Conservation (phyloP, 2,888 invertebrate species). For the Chrysolina haemoptera region DNA sequence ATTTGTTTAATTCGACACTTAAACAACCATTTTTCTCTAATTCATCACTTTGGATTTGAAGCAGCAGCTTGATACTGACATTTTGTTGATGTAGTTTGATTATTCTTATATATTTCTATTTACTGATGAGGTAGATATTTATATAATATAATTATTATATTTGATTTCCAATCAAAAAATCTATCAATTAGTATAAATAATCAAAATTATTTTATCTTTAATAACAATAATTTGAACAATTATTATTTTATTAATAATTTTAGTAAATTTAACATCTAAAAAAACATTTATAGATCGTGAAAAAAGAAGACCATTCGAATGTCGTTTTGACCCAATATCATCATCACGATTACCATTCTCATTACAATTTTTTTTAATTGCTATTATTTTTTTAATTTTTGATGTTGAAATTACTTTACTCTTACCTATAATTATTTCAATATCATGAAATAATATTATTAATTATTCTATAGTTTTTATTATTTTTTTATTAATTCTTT, state of each 20-base stretch:
- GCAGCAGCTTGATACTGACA: constrained; percentile 74
- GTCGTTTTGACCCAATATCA: constrained; percentile 74
- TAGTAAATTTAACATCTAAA: constrained; percentile 71
- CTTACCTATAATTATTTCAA: constrained; percentile 73
- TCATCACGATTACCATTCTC: constrained; percentile 74
- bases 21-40: constrained; percentile 71
- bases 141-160: constrained; percentile 81
- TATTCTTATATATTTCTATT: constrained; percentile 69
- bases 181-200: constrained; percentile 77
- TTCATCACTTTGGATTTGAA: constrained; percentile 78
- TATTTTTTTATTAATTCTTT: constrained; percentile 71
- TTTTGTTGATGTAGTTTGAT: constrained; percentile 78
- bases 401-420: constrained; percentile 80
- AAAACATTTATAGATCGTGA: constrained; percentile 75
- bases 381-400: constrained; percentile 81
- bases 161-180: constrained; percentile 82
- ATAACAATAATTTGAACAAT: constrained; percentile 70
- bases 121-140: constrained; percentile 81
- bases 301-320: constrained; percentile 78
- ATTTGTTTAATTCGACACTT: constrained; percentile 71
- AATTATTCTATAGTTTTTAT: constrained; percentile 58
- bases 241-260: constrained; percentile 70
- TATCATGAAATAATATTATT: constrained; percentile 63
- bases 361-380: constrained; percentile 77
- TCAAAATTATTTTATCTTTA: constrained; percentile 61